Percentiles rank a stretch among this genome's conserved stretches.
These are phyloP conservation scores for Scaptomyza reducta DNA, from an alignment of 2,888 invertebrate genomes.

Conservation along the genomic window DNA sequence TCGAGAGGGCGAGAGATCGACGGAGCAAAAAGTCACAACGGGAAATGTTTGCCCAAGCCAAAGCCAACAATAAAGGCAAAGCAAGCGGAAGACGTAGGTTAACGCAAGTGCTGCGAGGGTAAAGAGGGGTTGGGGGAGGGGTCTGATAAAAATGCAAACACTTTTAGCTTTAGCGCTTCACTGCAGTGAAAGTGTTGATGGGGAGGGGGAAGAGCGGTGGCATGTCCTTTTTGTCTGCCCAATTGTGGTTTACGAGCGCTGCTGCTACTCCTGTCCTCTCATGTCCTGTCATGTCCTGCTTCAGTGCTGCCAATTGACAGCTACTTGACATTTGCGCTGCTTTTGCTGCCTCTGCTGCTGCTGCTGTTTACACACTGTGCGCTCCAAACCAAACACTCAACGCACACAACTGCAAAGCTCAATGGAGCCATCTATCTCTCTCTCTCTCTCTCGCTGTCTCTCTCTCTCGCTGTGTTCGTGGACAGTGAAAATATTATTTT, in stretches of 20 bases:
- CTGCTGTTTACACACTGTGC: conserved; percentile 67
- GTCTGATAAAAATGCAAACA: conserved; percentile 74
- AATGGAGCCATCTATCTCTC: conserved; percentile 40
- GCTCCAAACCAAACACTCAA: conserved; percentile 45
- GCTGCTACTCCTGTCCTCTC: conserved; percentile 5
- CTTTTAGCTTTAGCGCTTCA: conserved; percentile 42
- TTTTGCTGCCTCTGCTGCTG: background rate
- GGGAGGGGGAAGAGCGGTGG: background rate
- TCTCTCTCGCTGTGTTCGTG: background rate
- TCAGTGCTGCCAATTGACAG: conserved; percentile 66
- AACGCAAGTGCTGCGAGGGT: conserved; percentile 10
- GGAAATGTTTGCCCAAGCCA: conserved; percentile 65
- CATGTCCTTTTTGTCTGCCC: conserved; percentile 43
- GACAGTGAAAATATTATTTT: conserved; percentile 72
- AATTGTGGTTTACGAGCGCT: conserved; percentile 60
- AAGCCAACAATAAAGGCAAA: conserved; percentile 44
- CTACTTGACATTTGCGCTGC: conserved; percentile 75
- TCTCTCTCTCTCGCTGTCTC: background rate
- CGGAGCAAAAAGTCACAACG: conserved; percentile 61
- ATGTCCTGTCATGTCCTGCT: conserved; percentile 19
- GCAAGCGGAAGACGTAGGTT: conserved; percentile 22
- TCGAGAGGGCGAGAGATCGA: no score
- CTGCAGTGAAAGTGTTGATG: conserved; percentile 48
- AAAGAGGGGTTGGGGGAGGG: background rate
- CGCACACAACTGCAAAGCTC: conserved; percentile 22